Evolutionary conservation across 2,888 invertebrate genomes (phyloP), one percentile per base, ranked within the genome.

Genomic region (Diarsia rubi): DNA sequence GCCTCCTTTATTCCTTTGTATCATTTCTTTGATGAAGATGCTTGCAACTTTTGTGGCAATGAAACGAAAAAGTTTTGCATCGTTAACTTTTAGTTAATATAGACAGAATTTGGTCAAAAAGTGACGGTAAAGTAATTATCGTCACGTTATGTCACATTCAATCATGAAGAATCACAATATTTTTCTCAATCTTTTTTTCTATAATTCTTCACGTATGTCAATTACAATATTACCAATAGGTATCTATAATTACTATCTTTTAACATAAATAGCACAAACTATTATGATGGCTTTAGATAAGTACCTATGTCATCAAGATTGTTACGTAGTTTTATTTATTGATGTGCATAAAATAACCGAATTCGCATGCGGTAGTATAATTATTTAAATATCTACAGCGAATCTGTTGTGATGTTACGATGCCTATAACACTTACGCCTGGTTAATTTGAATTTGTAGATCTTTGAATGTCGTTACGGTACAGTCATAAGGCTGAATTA

Each of bases 251-350:
- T 52, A 42, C 42, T 54, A 31, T 69, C 24, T 47, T 21, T 75
- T 52, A 47, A 16, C 19, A 37, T 24, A 8, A 37, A 37, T 37
- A 37, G n/a, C 21, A 71, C 59, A 31, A 59, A 59, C 44, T 47
- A 47, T 14, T 42, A 47, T 47, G 14, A 52, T 79, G 24, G 47
- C 57, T n/a, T n/a, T 66, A 27, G 21, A 11, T 37, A 75, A 27
- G 80, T 37, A 75, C 27, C 80, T 79, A 62, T 80, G 79, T 80
- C 75, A 80, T 80, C 75, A 80, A 69, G 44, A 78, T 65, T 69
- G 54, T 79, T 80, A 45, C 37, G 37, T 37, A 37, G 37, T 3
- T 5, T 37, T 37, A 37, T 37, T 37, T 37, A 37, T 37, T 37
- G 37, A 0, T 37, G 37, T 37, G 37, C 37, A 80, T 80, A 75